Evolutionary conservation across 1,140 invertebrate genomes (phyloP), one percentile per base, ranked within the genome.

Genomic region (Thalassaphorura encarpata): DNA sequence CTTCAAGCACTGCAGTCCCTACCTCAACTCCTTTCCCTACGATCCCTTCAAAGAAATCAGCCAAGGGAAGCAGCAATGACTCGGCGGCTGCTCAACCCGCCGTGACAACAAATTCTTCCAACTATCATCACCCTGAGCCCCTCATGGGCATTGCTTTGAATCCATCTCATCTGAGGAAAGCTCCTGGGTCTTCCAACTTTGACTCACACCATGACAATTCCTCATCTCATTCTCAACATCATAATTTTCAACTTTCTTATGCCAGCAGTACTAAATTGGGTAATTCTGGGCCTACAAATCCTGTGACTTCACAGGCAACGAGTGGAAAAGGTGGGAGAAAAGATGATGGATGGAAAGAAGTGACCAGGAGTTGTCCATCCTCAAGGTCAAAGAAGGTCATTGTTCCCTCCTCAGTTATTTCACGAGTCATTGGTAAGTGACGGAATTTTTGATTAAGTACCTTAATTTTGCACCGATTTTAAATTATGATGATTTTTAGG

Each of bases 311-410:
- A n/a, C n/a, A n/a, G n/a, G n/a, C n/a, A n/a, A n/a, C n/a, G n/a
- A n/a, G n/a, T 8, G 31, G 11, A 18, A 83, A 84, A 68, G 75
- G 74, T 61, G 72, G 79, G 66, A 78, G 85, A 59, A 78, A 88
- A 48, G 92, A 97, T 65, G 92, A 96, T 69, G 92, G 91, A 6
- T 97, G 93, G 93, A 96, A 95, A 71, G 92, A 97, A 76, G 91
- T 97, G 11, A 87, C 91, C 6, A 75, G 92, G 68, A 94, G 28
- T 54, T 67, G 56, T 50, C 57, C 60, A 43, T 75, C 68, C 21
- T 71, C 66, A 40, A 66, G 74, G 54, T 80, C 79, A 8, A 89
- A 89, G 66, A 89, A 89, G 72, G 88, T 94, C n/a, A 83, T 83
- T 11, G 93, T 98, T 51, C 90, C 91, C 45, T 81, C 90, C 18